Evolutionary conservation across 2,797 vertebrate genomes (phyloP), one percentile per base, ranked within the genome.

Genomic region (Petrocephalus sullivani): DNA sequence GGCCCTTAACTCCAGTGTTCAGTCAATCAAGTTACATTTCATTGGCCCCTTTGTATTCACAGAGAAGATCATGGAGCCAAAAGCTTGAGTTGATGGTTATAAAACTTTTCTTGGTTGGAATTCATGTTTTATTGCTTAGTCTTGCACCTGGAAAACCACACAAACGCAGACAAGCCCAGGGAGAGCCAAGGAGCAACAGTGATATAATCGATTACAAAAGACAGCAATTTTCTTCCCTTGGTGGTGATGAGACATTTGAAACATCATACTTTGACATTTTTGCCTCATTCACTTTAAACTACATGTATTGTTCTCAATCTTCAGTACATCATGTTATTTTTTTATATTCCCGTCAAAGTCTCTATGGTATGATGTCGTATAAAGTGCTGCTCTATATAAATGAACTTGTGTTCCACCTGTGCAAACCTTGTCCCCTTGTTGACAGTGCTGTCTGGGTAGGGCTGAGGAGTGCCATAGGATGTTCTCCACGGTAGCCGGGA

Each of bases 201-300:
- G 64, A 71, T 37, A 71, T 71, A 71, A 37, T 71, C 3, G 8
- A 71, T 71, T 71, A 71, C 64, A 71, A 71, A 37, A 71, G 12
- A 37, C 9, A 67, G 28, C 64, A 71, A 71, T 71, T 71, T 71
- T 71, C 64, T 71, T 71, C 28, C 28, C 64, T 37, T 49, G 41
- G 6, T 81, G 8, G 6, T 51, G 46, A 46, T 21, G 46, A 51
- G 37, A 51, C n/a, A 51, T 46, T 82, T 82, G 75, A 21, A 46
- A 82, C 41, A 46, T 81, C 41, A 81, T 10, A 81, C 78, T 82
- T 82, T 19, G 78, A 82, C 78, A 82, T 51, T 82, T n/a, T n/a
- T 23, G 21, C 12, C 8, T 83, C 21, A 53, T 83, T 23, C 9
- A 0, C 49, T 51, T 82, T 83, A 83, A 54, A 28, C 23, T 54